Evolutionary conservation across 2,797 vertebrate genomes (phyloP), one percentile per base, ranked within the genome.

Genomic region (Octomys mimax): DNA sequence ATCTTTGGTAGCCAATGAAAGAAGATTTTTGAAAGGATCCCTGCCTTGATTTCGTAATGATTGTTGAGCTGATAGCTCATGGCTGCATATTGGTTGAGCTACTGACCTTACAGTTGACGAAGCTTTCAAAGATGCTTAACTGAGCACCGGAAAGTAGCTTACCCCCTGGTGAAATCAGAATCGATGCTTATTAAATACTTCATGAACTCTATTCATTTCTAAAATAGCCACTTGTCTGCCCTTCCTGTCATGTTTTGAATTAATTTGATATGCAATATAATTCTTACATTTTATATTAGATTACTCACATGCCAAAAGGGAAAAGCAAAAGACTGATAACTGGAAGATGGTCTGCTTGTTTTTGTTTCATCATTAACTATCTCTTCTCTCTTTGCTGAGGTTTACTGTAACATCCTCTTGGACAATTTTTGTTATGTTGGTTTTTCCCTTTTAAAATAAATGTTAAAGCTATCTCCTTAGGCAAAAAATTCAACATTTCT

Each of bases 181-280:
- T 97, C 97, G 78, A 96, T 97, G 97, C 91, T 96, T 98, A 97
- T 97, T 97, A 97, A 97, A 97, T 98, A 96, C 95, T 97, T 97
- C 92, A 97, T 97, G 96, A 97, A 95, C 93, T 97, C 95, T 96
- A 92, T 97, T 97, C 97, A 97, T 97, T 97, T 97, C 97, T 91
- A 89, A 96, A 98, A 87, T 78, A 94, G 89, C 95, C 96, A 96
- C 94, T 97, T 96, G 86, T 94, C 94, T 98, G 96, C 89, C 97
- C 95, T 97, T 96, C 89, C 95, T 92, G 89, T 96, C 97, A 97
- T 95, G 96, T 96, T 90, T 90, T 93, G 95, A 96, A 96, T 97
- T 97, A 98, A 98, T 97, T 89, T 96, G 92, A 96, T 96, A 83
- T 91, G 85, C 94, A 91, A 97, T 97, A 59, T 82, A 94, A 92